Evolutionary conservation across 1,140 invertebrate species (phyloP), one percentile per base, ranked within the genome.

Genomic region (Paraescarpia echinospica): DNA sequence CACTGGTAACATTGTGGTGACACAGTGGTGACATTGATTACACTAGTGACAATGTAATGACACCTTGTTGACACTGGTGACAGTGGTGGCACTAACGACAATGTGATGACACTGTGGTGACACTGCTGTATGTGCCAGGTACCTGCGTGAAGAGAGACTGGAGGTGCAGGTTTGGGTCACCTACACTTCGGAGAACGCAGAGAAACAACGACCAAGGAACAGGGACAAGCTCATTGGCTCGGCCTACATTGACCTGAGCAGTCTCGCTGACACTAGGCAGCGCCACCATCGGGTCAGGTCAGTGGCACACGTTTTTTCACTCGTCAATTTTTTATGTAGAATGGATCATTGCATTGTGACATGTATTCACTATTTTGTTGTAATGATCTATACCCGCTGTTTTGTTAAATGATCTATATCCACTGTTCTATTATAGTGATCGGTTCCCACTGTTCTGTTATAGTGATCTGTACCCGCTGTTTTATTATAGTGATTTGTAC

Each of bases 141-240:
- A 96, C 93, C 92, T 96, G 91, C 91, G 94, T 27, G 96, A 96
- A 92, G 95, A 96, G 91, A 93, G 93, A 89, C 92, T 96, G 34
- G 95, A 96, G 92, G 93, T 96, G 18, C 95, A 96, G 93, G 94
- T 95, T 1, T 96, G 95, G 96, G 94, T 96, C 34, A 96, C 94
- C 2, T 95, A 95, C 93, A 94, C 94, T 33, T 89, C 89, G 35
- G 93, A 93, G 59, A 92, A 93, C n/a, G 93, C 92, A n/a, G 92
- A 94, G 33, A 92, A 94, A 89, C 92, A 94, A 90, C 94, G 94
- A 92, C 94, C 95, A 5, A 95, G 89, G 93, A 91, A 91, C 51
- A 92, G 95, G 91, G 96, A 96, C 93, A 95, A 95, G 92, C 93
- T 95, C 91, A 95, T 96, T 93, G 96, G 95, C 33, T 95, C 95